These are phyloP conservation scores for Ricordea florida DNA, from an alignment of 92 coral and sea anemone species.

Conservation along the genomic window DNA sequence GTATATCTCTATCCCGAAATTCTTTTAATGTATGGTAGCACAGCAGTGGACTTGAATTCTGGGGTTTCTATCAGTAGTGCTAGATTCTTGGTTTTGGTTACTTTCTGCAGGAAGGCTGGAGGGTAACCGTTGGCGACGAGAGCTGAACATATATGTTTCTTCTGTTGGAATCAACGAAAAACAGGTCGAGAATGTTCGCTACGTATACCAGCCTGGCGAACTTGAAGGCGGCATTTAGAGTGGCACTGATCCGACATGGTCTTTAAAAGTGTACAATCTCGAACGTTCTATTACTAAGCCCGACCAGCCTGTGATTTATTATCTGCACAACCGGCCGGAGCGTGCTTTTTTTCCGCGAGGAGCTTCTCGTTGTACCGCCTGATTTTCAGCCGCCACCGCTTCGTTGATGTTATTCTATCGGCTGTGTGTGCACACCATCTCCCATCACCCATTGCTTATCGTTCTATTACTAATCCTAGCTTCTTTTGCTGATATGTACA, in stretches of 20 bases:
- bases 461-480: background rate
- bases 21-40: too few relatives aligned
- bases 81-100: too few relatives aligned
- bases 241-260: too few relatives aligned
- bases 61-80: too few relatives aligned
- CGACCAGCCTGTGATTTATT: background rate
- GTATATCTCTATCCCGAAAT: too few relatives aligned
- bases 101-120: too few relatives aligned
- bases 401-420: background rate
- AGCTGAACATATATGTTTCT: too few relatives aligned
- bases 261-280: background rate
- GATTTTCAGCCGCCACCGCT: background rate
- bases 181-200: too few relatives aligned
- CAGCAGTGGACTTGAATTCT: too few relatives aligned
- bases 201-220: slow-evolving; percentile 2
- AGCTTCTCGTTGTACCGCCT: background rate
- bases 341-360: background rate
- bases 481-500: background rate
- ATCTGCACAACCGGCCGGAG: background rate
- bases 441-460: background rate
- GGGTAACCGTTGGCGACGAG: too few relatives aligned
- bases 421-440: background rate
- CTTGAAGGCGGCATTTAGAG: too few relatives aligned
- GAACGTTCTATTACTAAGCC: background rate
- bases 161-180: too few relatives aligned